A percentile compares a stretch with the other conserved stretches of the same genome.
phyloP scores from a whole-genome alignment of 2,797 vertebrate genomes.

The Acanthis flammea region DNA sequence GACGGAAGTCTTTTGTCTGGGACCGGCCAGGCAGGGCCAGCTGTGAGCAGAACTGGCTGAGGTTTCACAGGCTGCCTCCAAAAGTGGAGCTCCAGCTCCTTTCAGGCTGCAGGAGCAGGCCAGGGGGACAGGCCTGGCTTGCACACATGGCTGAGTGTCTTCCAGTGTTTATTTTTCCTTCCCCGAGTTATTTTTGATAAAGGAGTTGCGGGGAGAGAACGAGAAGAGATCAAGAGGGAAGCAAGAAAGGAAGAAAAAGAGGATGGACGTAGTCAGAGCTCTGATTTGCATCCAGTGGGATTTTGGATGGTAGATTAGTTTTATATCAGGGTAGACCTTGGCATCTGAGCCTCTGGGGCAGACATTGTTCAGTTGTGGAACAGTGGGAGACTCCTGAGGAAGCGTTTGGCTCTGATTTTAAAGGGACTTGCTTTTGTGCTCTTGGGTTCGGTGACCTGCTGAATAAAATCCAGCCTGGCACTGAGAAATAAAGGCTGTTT shows the following conservation, averaged over 20 bases:
- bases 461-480: not conserved
- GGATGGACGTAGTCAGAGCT: not conserved
- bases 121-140: slow-evolving; percentile 41
- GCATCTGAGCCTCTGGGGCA: not conserved
- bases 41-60: slow-evolving; percentile 81
- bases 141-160: slow-evolving; percentile 42
- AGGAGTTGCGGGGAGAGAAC: not conserved
- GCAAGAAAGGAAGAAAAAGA: not conserved
- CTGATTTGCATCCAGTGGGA: not conserved
- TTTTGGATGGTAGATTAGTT: not conserved
- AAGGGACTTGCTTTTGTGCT: not conserved
- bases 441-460: not conserved
- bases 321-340: not conserved
- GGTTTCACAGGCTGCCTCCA: slow-evolving; percentile 72
- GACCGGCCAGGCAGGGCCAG: slow-evolving; percentile 72
- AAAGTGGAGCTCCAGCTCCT: slow-evolving; percentile 49
- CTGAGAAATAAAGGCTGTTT: not conserved
- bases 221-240: not conserved
- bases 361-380: not conserved
- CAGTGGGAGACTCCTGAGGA: not conserved
- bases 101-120: slow-evolving; percentile 55
- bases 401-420: not conserved
- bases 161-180: slow-evolving; percentile 55
- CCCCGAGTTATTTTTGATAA: slow-evolving; percentile 49
- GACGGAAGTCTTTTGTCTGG: slow-evolving; percentile 81